Conservation (phyloP, 2,797 vertebrate genomes). For the Staurois parvus region DNA sequence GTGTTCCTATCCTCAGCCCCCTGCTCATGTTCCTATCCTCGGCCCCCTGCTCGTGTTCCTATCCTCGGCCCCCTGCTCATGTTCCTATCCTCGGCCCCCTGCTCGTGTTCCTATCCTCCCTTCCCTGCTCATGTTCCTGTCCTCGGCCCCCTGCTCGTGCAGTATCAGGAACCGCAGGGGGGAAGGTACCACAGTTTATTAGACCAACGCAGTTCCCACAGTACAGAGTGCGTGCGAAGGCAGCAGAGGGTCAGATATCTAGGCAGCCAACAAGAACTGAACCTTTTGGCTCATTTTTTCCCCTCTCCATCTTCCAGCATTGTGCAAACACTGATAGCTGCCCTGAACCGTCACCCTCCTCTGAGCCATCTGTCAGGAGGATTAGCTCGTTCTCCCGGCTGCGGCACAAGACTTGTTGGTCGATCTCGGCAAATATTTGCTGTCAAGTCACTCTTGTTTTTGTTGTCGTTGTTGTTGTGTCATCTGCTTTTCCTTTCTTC, state of each 20-base stretch:
- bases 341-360: slow-evolving; percentile 24
- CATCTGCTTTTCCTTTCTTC: neutral
- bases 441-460: neutral
- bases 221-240: slow-evolving; percentile 21
- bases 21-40: too few species aligned
- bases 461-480: neutral
- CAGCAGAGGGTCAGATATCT: slow-evolving; percentile 23
- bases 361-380: slow-evolving; percentile 44
- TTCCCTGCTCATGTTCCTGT: too few species aligned
- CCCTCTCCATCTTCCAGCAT: slow-evolving; percentile 20
- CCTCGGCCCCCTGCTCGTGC: neutral
- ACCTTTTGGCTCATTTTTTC: slow-evolving; percentile 2
- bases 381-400: slow-evolving; percentile 26
- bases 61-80: too few species aligned
- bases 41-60: too few species aligned
- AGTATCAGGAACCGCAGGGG: neutral
- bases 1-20: too few species aligned
- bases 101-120: too few species aligned
- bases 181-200: neutral
- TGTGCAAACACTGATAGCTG: slow-evolving; percentile 52
- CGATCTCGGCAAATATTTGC: slow-evolving; percentile 25
- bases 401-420: slow-evolving; percentile 1
- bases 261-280: slow-evolving; percentile 4
- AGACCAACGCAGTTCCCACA: neutral
- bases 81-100: too few species aligned